Evolutionary conservation across 1,140 invertebrate genomes (phyloP).

Genomic region (Papilio machaon): DNA sequence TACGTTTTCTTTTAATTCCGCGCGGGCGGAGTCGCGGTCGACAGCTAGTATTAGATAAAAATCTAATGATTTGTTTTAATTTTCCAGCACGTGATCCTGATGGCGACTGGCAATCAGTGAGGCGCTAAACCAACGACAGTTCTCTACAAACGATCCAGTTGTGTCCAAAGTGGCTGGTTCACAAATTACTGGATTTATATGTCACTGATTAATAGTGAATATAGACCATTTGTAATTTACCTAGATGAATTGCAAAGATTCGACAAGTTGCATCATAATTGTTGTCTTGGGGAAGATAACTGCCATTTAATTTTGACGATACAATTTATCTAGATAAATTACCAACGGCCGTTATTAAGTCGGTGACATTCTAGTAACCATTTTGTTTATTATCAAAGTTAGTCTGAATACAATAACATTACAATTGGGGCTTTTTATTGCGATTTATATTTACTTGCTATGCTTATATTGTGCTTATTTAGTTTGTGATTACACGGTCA

Average conservation of each 20-base stretch:
- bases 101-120: slow-evolving; percentile 65
- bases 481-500: not conserved
- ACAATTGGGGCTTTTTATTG: slow-evolving; percentile 19
- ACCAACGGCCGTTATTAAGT: not conserved
- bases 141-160: slow-evolving; percentile 48
- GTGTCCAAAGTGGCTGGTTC: slow-evolving; percentile 26
- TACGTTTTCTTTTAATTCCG: too few species aligned
- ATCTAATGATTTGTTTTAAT: slow-evolving; percentile 22
- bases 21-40: too few species aligned
- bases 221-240: too few species aligned
- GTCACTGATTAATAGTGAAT: too few species aligned
- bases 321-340: not conserved
- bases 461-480: not conserved
- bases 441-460: not conserved
- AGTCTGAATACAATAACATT: slow-evolving; percentile 4
- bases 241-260: too few species aligned
- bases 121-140: slow-evolving; percentile 48
- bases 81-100: slow-evolving; percentile 65
- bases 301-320: too few species aligned
- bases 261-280: too few species aligned
- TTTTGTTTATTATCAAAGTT: slow-evolving; percentile 19
- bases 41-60: not conserved
- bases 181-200: slow-evolving; percentile 17
- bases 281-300: too few species aligned
- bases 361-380: not conserved